Conservation (phyloP, 2,888 invertebrate species). For the Agonopterix subpropinquella region DNA sequence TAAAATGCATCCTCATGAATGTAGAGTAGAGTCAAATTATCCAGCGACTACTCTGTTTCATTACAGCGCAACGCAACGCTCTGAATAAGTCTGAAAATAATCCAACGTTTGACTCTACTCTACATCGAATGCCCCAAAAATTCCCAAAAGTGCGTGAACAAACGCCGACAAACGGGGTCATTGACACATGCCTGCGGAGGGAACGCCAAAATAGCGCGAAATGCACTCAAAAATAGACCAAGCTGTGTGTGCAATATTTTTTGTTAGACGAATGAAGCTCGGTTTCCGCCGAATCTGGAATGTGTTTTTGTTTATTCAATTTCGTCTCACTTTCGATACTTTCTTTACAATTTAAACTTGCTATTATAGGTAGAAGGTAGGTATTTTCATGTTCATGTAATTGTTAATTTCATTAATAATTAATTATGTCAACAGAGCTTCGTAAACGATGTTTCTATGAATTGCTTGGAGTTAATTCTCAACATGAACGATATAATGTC, state of each 20-base stretch:
- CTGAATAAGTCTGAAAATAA: constrained; percentile 21
- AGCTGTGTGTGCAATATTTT: constrained; percentile 73
- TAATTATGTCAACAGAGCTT: constrained; percentile 2
- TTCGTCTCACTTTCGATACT: background rate
- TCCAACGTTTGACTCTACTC: constrained; percentile 21
- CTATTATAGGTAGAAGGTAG: too few relatives aligned
- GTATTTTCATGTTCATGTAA: too few relatives aligned
- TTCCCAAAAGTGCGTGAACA: constrained; percentile 72
- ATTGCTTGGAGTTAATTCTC: constrained; percentile 2
- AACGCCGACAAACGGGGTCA: constrained; percentile 69
- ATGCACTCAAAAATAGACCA: constrained; percentile 74
- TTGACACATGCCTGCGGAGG: constrained; percentile 68
- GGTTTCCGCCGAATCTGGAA: constrained; percentile 45
- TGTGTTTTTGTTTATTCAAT: constrained; percentile 7
- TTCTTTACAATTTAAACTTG: background rate
- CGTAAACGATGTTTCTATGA: background rate
- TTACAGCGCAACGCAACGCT: background rate
- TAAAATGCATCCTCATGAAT: too few relatives aligned
- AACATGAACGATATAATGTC: constrained; percentile 29
- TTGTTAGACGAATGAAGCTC: constrained; percentile 42
- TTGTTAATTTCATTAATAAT: too few relatives aligned
- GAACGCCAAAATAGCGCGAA: constrained; percentile 76
- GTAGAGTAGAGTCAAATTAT: too few relatives aligned
- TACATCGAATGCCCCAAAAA: constrained; percentile 58
- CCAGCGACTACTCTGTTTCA: too few relatives aligned